phyloP scores from a whole-genome alignment of 2,888 invertebrate genomes.

The Lasioglossum morio region DNA sequence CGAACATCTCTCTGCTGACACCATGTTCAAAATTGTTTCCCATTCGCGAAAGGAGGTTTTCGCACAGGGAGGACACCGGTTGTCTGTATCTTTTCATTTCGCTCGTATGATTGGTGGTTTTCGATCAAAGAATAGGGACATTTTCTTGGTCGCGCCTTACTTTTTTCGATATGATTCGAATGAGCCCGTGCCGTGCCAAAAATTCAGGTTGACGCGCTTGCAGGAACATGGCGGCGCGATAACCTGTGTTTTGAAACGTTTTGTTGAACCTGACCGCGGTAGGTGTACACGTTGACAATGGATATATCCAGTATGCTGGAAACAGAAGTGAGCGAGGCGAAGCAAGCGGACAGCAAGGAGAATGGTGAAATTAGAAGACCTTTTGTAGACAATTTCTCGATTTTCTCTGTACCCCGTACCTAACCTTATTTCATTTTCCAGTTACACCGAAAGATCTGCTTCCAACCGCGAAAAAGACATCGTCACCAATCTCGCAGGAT shows the following conservation, averaged over 20 bases:
- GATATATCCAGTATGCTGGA: conserved; percentile 82
- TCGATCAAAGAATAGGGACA: neutral
- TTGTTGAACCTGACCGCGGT: conserved; percentile 9
- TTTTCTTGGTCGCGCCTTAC: neutral
- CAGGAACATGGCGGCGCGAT: conserved; percentile 74
- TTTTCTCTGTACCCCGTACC: conserved; percentile 4
- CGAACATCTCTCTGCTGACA: neutral
- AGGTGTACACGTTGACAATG: conserved; percentile 66
- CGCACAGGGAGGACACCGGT: neutral
- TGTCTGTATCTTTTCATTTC: neutral
- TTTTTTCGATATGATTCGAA: conserved; percentile 18
- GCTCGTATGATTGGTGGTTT: neutral
- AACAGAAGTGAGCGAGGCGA: conserved; percentile 81
- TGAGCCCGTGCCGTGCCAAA: conserved; percentile 29
- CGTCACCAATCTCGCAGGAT: conserved; percentile 68
- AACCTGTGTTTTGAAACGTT: conserved; percentile 71
- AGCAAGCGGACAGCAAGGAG: conserved; percentile 73
- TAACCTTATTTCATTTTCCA: conserved; percentile 68
- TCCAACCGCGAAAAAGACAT: conserved; percentile 34
- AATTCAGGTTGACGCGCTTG: conserved; percentile 51
- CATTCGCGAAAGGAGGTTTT: neutral
- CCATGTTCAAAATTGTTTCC: neutral
- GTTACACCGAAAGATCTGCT: conserved; percentile 65
- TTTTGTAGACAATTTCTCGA: neutral
- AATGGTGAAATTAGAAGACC: conserved; percentile 72